These are phyloP conservation scores for Anadara kagoshimensis DNA, from an alignment of 1,140 invertebrate genomes.

Conservation along the genomic window DNA sequence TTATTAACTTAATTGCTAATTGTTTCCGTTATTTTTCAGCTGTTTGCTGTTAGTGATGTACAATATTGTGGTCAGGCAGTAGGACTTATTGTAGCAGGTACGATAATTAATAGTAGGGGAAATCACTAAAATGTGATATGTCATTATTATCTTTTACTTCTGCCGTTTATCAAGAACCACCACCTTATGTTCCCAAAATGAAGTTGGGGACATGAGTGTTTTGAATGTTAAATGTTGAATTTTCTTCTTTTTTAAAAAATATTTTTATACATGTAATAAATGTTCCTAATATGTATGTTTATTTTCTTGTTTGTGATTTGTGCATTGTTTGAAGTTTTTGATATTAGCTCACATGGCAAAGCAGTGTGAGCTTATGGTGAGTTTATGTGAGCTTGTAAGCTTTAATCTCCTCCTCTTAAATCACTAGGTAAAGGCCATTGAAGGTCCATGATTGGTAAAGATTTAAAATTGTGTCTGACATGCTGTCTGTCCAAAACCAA, in stretches of 20 bases:
- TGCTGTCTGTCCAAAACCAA: too few relatives aligned
- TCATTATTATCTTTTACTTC: neutral
- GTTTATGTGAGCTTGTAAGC: too few relatives aligned
- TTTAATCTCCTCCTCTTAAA: too few relatives aligned
- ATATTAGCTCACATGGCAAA: too few relatives aligned
- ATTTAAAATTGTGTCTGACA: too few relatives aligned
- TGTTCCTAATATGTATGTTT: neutral
- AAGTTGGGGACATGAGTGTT: too few relatives aligned
- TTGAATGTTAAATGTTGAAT: too few relatives aligned
- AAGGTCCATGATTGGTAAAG: too few relatives aligned
- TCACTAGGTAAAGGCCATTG: too few relatives aligned
- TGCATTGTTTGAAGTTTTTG: neutral
- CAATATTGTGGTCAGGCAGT: slow-evolving; percentile 75
- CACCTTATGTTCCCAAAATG: neutral
- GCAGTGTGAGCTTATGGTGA: too few relatives aligned
- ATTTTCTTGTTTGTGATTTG: neutral
- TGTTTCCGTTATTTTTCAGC: too few relatives aligned
- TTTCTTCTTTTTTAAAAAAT: neutral
- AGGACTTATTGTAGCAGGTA: slow-evolving; percentile 74
- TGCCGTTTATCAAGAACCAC: neutral
- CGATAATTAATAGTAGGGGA: slow-evolving; percentile 10
- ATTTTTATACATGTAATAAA: neutral
- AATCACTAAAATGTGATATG: neutral
- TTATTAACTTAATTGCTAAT: too few relatives aligned
- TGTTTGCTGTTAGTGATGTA: slow-evolving; percentile 45